Percentiles rank a stretch among this genome's conserved stretches.
Conservation (phyloP, 2,113 vertebrate species). For the Tinamus guttatus region DNA sequence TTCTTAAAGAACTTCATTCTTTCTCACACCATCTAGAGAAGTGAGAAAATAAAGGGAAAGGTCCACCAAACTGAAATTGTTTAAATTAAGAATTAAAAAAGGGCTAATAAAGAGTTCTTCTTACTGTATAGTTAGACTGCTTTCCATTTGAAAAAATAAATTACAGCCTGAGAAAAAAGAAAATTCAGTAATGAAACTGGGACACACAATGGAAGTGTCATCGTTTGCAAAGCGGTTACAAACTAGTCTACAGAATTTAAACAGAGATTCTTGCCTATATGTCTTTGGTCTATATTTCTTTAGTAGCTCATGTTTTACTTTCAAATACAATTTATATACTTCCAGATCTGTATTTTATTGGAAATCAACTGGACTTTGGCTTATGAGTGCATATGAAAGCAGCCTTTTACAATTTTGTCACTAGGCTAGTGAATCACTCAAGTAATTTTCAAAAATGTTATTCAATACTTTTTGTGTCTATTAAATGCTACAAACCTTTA, state of each 20-base stretch:
- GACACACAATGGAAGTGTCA: fast-evolving
- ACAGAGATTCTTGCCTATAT: background rate
- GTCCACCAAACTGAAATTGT: background rate
- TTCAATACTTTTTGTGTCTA: background rate
- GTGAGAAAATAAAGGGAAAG: background rate
- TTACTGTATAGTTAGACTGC: background rate
- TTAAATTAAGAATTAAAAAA: background rate
- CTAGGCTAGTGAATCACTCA: background rate
- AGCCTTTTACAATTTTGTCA: background rate
- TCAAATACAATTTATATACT: background rate
- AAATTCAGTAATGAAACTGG: background rate
- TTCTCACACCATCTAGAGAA: background rate
- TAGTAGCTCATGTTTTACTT: background rate
- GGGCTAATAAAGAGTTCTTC: background rate
- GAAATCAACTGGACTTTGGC: background rate
- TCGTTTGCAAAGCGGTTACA: background rate
- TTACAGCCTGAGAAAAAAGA: background rate
- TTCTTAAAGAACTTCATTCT: background rate
- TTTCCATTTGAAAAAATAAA: background rate
- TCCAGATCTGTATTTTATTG: background rate
- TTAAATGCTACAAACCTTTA: background rate
- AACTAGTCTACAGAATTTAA: background rate
- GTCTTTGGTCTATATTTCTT: background rate
- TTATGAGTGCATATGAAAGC: background rate
- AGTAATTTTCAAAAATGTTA: background rate